Percentiles rank a stretch among this genome's conserved stretches.
Conservation (phyloP, 2,113 vertebrate genomes). For the Sminthopsis crassicaudata region DNA sequence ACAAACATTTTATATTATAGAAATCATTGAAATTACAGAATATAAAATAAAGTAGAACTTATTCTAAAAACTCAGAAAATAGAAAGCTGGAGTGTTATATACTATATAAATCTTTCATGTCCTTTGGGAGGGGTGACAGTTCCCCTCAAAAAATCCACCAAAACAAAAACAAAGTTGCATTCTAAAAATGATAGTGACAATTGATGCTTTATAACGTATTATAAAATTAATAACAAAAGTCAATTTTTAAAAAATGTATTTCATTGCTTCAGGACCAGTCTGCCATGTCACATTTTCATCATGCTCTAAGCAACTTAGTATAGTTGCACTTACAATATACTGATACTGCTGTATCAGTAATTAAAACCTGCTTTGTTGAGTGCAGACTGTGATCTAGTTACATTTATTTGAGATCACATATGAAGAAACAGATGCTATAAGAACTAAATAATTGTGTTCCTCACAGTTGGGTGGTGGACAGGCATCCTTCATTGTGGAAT, state of each 20-base stretch:
- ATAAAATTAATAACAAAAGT: background rate
- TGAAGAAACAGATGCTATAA: slow-evolving; percentile 59
- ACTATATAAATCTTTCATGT: background rate
- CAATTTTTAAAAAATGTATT: background rate
- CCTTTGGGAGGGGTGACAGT: slow-evolving; percentile 20
- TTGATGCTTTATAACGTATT: background rate
- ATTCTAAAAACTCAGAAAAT: background rate
- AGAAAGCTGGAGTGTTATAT: background rate
- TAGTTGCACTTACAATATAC: slow-evolving; percentile 2
- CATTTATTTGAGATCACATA: slow-evolving; percentile 61
- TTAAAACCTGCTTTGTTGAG: slow-evolving; percentile 51
- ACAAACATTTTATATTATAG: background rate
- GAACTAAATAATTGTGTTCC: background rate
- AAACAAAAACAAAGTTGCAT: background rate
- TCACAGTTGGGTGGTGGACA: slow-evolving; percentile 9
- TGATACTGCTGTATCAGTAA: background rate
- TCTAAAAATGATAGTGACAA: background rate
- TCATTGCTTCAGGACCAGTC: slow-evolving; percentile 37
- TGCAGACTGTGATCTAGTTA: slow-evolving; percentile 51
- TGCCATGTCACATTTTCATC: slow-evolving; percentile 54
- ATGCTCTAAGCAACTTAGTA: slow-evolving; percentile 44
- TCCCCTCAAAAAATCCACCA: background rate
- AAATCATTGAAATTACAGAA: background rate
- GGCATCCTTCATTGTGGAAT: slow-evolving; percentile 36
- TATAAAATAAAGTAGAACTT: background rate